Evolutionary conservation across 2,888 invertebrate species (phyloP).

Genomic region (Tiphia femorata): DNA sequence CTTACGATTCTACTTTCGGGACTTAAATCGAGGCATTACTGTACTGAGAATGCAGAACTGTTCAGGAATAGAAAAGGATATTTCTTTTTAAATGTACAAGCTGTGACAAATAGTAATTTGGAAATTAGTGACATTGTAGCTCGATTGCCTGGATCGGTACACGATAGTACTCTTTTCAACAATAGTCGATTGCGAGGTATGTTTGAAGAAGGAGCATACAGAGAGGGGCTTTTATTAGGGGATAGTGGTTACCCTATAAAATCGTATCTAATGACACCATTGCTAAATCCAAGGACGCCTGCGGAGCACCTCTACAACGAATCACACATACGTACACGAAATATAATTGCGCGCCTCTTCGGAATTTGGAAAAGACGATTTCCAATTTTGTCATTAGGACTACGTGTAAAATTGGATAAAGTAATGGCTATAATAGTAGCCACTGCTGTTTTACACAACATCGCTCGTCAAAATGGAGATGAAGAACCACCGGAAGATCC

Average conservation of each 20-base stretch:
- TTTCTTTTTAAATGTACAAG: conserved; percentile 6
- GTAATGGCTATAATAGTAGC: conserved; percentile 8
- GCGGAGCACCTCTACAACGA: conserved; percentile 5
- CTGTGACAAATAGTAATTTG: conserved; percentile 8
- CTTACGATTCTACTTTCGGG: too few species aligned
- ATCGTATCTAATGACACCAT: too few species aligned
- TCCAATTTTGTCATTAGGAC: conserved; percentile 4
- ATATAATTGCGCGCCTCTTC: conserved; percentile 7
- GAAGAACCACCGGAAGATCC: background rate
- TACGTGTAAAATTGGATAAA: conserved; percentile 5
- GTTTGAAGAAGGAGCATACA: conserved; percentile 3
- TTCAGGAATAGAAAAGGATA: conserved; percentile 8
- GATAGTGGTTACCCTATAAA: too few species aligned
- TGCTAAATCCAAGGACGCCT: conserved; percentile 4
- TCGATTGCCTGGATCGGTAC: conserved; percentile 6
- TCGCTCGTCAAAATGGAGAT: conserved; percentile 3
- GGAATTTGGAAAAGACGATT: conserved; percentile 11
- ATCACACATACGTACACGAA: conserved; percentile 4
- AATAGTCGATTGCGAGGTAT: conserved; percentile 4
- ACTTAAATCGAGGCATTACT: too few species aligned
- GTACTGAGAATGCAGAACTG: conserved; percentile 10
- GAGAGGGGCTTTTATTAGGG: too few species aligned
- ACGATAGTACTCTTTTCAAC: conserved; percentile 8
- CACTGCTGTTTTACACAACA: conserved; percentile 1
- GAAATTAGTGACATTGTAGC: conserved; percentile 7